Evolutionary conservation across 2,113 vertebrate genomes (phyloP).

Genomic region (Ibidorhyncha struthersii): DNA sequence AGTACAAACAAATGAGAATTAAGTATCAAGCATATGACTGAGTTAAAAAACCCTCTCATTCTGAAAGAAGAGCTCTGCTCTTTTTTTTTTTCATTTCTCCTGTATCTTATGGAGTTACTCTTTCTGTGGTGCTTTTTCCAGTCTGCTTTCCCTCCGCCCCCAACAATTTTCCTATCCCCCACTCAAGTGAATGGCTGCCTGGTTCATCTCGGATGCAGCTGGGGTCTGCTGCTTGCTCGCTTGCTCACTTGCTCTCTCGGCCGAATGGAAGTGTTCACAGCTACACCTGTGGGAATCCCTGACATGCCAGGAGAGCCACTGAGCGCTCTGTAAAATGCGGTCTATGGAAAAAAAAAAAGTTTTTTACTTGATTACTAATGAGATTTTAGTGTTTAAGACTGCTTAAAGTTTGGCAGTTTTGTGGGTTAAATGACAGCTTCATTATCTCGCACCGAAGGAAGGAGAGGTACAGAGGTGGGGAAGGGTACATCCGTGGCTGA

Average conservation of each 20-base stretch:
- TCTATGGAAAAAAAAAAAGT: background rate
- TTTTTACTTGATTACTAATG: background rate
- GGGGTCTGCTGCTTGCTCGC: fast-evolving
- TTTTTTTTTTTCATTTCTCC: background rate
- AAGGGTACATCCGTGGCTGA: fast-evolving
- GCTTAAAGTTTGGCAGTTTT: background rate
- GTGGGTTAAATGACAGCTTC: background rate
- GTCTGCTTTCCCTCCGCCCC: background rate
- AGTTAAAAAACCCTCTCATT: background rate
- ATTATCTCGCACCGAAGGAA: background rate
- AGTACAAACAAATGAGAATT: background rate
- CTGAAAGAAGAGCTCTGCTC: background rate
- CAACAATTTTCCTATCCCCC: background rate
- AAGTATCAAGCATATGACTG: background rate
- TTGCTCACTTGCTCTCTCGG: fast-evolving
- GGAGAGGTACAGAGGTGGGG: background rate
- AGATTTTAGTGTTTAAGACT: background rate
- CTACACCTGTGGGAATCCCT: background rate
- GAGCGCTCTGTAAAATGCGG: background rate
- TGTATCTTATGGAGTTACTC: background rate
- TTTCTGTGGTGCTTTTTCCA: background rate
- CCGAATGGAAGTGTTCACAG: background rate
- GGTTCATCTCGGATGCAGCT: background rate
- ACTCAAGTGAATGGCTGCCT: background rate
- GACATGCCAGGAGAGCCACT: background rate